These are phyloP conservation scores for Neostethus bicornis DNA, from an alignment of 2,797 vertebrate species.

Conservation along the genomic window DNA sequence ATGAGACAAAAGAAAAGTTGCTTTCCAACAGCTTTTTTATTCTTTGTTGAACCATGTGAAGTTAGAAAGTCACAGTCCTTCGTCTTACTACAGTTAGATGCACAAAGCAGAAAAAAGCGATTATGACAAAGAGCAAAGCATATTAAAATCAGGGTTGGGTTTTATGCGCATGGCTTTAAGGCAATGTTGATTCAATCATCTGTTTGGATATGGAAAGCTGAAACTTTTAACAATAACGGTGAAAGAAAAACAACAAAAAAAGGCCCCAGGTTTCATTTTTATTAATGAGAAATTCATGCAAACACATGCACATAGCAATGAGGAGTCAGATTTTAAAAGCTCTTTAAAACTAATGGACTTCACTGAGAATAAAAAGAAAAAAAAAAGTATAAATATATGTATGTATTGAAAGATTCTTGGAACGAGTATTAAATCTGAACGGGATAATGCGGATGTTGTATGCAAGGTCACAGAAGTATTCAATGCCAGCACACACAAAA, in stretches of 20 bases:
- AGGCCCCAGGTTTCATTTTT: neutral
- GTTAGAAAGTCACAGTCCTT: constrained; percentile 39
- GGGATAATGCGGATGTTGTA: constrained; percentile 39
- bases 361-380: neutral
- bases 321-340: neutral
- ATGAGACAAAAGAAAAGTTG: constrained; percentile 18
- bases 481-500: constrained; percentile 23
- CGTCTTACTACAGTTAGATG: constrained; percentile 1
- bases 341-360: neutral
- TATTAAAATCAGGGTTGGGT: too few species aligned
- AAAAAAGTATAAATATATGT: too few species aligned
- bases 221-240: constrained; percentile 8
- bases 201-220: constrained; percentile 5
- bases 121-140: too few species aligned
- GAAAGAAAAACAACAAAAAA: neutral
- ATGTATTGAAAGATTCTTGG: neutral
- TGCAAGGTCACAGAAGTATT: constrained; percentile 43
- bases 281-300: neutral
- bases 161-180: too few species aligned
- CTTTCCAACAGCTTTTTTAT: constrained; percentile 9
- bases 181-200: too few species aligned
- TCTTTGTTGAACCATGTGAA: constrained; percentile 20
- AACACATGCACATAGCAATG: constrained; percentile 11
- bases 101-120: too few species aligned
- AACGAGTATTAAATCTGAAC: constrained; percentile 5